Percentiles rank a stretch among this genome's conserved stretches.
Conservation (phyloP, 2,797 vertebrate species). For the Anguilla anguilla region DNA sequence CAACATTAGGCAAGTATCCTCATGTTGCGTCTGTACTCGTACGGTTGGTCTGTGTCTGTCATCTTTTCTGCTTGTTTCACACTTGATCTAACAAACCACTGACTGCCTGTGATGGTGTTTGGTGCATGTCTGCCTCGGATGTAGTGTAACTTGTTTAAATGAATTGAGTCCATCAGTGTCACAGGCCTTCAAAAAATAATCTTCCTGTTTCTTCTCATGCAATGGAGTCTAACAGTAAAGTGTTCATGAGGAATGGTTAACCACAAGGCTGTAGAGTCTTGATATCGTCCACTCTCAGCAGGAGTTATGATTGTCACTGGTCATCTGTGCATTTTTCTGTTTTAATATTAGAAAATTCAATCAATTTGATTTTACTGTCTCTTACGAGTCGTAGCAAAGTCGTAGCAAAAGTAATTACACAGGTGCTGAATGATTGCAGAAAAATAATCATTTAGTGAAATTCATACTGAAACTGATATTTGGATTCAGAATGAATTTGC, state of each 20-base stretch:
- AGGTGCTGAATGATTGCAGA: background rate
- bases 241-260: background rate
- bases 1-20: conserved; percentile 88
- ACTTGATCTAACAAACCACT: background rate
- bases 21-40: conserved; percentile 74
- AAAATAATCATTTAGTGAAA: background rate
- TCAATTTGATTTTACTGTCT: background rate
- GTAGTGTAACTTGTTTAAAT: background rate
- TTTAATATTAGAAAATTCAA: background rate
- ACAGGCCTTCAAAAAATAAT: background rate
- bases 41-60: conserved; percentile 42
- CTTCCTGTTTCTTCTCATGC: background rate
- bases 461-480: background rate
- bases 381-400: background rate
- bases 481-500: background rate
- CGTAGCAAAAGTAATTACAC: background rate
- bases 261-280: background rate
- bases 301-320: background rate
- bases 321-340: background rate
- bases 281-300: background rate
- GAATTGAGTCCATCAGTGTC: background rate
- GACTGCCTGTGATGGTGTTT: conserved; percentile 16
- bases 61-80: conserved; percentile 21
- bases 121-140: conserved; percentile 12
- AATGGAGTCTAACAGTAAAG: background rate